Evolutionary conservation across 2,888 invertebrate species (phyloP), one percentile per base, ranked within the genome.

Genomic region (Trachelus stipa): DNA sequence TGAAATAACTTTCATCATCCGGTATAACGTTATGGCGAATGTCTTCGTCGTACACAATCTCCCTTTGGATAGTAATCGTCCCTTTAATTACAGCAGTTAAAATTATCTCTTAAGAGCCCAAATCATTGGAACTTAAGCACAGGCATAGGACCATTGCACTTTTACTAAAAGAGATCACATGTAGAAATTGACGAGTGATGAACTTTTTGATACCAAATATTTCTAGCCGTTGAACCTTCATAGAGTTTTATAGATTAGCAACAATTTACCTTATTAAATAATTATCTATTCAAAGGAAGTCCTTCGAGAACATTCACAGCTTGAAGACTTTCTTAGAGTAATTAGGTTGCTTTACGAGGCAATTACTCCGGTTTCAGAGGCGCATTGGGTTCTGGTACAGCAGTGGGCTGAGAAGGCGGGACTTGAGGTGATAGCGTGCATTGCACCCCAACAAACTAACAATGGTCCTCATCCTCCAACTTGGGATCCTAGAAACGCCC

Each of bases 401-500:
- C 85, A 88, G n/a, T 92, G 92, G 89, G 88, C 91, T 1, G 82
- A 85, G 73, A 85, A 87, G 77, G 83, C 90, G 3, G 91, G 91
- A 11, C 80, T 92, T 34, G 88, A 91, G 34, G 81, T 92, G 56
- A 85, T 92, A 12, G 87, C 89, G 0, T 88, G 89, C 78, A 84
- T 92, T 35, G 81, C 87, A 6, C 86, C 87, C 2, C 80, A 78
- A 15, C 77, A 77, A 31, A 75, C 79, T 34, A 82, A 83, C 56
- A 95, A 95, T 78, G 94, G 94, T 81, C 92, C 93, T 0, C 92
- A 93, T 73, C 74, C 80, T 31, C 71, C 76, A 33, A 79, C 79
- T 34, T 97, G 96, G 96, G 94, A 96, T 86, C 94, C 96, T 0
- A 94, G 94, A 85, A 93, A 94, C 75, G 93, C 95, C 0, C 87